Evolutionary conservation across 2,113 vertebrate species (phyloP).

Genomic region (Brienomyrus longianalis): DNA sequence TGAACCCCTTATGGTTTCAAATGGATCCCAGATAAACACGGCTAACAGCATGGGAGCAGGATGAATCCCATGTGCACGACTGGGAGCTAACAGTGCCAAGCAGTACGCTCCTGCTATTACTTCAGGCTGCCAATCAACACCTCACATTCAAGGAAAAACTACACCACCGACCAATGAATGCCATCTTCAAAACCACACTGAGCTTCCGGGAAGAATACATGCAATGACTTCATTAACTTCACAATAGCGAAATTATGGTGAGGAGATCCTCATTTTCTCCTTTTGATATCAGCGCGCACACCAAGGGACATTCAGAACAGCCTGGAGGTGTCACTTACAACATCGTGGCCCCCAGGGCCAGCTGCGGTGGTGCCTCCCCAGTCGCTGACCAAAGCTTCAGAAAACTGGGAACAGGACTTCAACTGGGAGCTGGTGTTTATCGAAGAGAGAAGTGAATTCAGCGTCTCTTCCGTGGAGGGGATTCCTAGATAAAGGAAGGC

Average conservation of each 20-base stretch:
- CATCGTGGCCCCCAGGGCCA: constrained; percentile 67
- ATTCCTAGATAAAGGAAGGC: constrained; percentile 56
- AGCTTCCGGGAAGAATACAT: not conserved
- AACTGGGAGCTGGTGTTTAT: constrained; percentile 65
- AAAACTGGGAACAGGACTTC: constrained; percentile 63
- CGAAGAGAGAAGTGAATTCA: constrained; percentile 63
- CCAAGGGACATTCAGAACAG: not conserved
- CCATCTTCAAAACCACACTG: not conserved
- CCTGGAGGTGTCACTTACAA: constrained; percentile 57
- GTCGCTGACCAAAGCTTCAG: constrained; percentile 68
- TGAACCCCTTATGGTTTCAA: not conserved
- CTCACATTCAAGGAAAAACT: not conserved
- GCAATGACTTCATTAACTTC: not conserved
- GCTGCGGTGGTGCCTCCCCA: constrained; percentile 64
- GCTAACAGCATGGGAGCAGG: not conserved
- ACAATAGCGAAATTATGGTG: not conserved
- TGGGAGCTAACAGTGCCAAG: not conserved
- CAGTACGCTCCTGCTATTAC: not conserved
- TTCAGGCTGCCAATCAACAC: not conserved
- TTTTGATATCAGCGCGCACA: not conserved
- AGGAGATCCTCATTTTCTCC: not conserved
- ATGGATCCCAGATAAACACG: not conserved
- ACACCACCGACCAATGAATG: not conserved
- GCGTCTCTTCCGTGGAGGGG: constrained; percentile 67
- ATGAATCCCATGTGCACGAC: not conserved